These are phyloP conservation scores for Oreochromis niloticus DNA, from an alignment of 2,113 vertebrate species.

Conservation along the genomic window DNA sequence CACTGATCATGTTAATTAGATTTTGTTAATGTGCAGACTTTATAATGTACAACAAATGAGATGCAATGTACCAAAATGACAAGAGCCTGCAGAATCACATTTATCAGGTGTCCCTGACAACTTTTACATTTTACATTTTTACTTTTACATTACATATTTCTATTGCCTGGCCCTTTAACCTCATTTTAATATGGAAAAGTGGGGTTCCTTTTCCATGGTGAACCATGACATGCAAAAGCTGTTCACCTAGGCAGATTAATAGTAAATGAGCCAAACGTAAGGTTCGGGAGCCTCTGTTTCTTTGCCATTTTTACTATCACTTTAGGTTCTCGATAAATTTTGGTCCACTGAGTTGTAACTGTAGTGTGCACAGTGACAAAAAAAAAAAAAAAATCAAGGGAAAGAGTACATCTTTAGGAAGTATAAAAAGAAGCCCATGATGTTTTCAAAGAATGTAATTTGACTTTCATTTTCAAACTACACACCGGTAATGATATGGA, in stretches of 20 bases:
- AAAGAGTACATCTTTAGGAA: background rate
- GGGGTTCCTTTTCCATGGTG: background rate
- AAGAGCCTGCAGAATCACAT: background rate
- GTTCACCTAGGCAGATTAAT: background rate
- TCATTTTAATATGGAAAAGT: background rate
- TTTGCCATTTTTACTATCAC: background rate
- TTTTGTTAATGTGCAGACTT: background rate
- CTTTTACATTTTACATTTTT: background rate
- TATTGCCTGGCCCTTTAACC: background rate
- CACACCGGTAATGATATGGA: background rate
- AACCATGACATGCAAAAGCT: background rate
- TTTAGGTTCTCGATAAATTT: background rate
- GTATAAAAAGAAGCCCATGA: background rate
- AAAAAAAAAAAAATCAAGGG: background rate
- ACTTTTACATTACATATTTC: background rate
- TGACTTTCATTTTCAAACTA: background rate
- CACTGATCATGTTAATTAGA: background rate
- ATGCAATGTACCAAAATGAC: background rate
- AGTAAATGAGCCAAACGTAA: background rate
- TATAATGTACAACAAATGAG: background rate
- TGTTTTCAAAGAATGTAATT: background rate
- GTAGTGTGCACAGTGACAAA: background rate
- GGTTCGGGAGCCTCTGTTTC: background rate
- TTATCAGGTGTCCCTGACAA: background rate
- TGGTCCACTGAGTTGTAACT: background rate